Evolutionary conservation across 2,888 invertebrate genomes (phyloP), one percentile per base, ranked within the genome.

Genomic region (Ochropleura leucogaster): DNA sequence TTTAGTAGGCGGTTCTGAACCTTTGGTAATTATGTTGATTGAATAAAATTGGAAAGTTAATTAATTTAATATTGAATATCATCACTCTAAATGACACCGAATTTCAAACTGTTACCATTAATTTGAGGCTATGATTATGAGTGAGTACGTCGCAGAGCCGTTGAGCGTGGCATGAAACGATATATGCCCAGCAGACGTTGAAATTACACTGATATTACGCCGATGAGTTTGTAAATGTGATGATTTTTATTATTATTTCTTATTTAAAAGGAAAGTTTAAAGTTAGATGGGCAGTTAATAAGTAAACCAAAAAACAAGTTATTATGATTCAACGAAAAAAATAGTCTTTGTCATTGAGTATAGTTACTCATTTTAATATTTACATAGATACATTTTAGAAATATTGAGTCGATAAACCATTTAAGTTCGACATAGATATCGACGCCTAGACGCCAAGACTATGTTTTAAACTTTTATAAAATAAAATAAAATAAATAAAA

Each of bases 161-260:
- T 77, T 72, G 78, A 85, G 62, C 79, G 81, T 79, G 64, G 51
- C 68, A 66, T 68, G 66, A 83, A 86, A 81, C 60, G 76, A 83
- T 74, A 73, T 76, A 74, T 77, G 69, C 77, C 14, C 75, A 81
- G 77, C 68, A 85, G 86, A 86, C 79, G 76, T 85, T 86, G 83
- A 86, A 86, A 85, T 85, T 85, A 77, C 77, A 74, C 74, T 67
- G 65, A 80, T 77, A 85, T 86, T 83, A 70, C 68, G 64, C 57
- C 74, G 75, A 79, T 68, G 70, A 78, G 69, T 79, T 79, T 72
- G 73, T 68, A 73, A 76, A 82, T 67, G 66, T 53, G 9, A 75
- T 64, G 20, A 68, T 70, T 68, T 72, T 55, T 67, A 72, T 68
- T 51, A 68, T 46, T 53, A 74, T 72, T 68, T 44, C n/a, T 20